phyloP scores from a whole-genome alignment of 2,113 vertebrate genomes.

The Sapajus apella region DNA sequence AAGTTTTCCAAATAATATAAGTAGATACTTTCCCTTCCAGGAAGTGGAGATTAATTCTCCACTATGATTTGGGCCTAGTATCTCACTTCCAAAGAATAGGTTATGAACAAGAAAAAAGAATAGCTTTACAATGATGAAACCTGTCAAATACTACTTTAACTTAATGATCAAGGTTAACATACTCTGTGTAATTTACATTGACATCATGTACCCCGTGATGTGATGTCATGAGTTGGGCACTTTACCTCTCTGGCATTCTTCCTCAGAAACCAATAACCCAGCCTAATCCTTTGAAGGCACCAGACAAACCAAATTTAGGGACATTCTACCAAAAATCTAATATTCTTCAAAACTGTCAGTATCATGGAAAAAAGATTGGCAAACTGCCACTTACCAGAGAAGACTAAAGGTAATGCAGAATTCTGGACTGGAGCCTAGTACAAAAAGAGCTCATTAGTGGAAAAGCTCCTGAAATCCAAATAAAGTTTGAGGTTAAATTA shows the following conservation, averaged over 20 bases:
- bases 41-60: neutral
- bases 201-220: neutral
- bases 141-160: neutral
- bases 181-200: neutral
- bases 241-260: neutral
- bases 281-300: neutral
- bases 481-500: neutral
- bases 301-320: neutral
- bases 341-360: neutral
- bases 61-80: neutral
- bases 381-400: neutral
- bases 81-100: neutral
- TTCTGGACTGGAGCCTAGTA: neutral
- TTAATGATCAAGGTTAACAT: neutral
- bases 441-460: neutral
- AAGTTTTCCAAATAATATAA: neutral
- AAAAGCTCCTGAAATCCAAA: neutral
- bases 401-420: too few species aligned
- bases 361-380: neutral
- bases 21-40: neutral
- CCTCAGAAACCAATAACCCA: neutral
- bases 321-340: neutral
- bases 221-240: neutral
- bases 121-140: neutral
- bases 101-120: neutral